phyloP scores from a whole-genome alignment of 1,140 invertebrate species.

The Melanaphis sacchari region DNA sequence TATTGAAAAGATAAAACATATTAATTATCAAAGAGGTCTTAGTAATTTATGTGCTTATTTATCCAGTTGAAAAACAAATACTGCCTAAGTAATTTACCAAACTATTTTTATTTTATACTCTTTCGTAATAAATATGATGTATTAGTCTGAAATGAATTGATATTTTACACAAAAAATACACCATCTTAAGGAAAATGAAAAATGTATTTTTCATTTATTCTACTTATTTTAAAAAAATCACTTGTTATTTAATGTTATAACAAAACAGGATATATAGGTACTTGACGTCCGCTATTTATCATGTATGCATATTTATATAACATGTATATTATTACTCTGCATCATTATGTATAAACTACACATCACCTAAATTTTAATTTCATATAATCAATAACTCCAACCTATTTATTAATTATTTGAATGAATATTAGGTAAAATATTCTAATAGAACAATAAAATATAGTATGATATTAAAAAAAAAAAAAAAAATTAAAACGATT shows the following conservation, averaged over 20 bases:
- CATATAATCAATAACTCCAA: too few species aligned
- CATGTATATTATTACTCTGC: neutral
- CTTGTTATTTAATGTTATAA: too few species aligned
- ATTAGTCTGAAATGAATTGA: too few species aligned
- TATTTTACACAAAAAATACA: too few species aligned
- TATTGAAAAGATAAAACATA: neutral
- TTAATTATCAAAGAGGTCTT: neutral
- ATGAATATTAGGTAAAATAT: neutral
- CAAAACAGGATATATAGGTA: neutral
- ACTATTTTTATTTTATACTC: neutral
- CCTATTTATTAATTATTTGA: neutral
- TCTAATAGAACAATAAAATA: too few species aligned
- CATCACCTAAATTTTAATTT: neutral
- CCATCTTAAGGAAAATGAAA: neutral
- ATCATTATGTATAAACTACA: neutral
- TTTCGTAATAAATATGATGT: neutral
- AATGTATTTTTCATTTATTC: neutral
- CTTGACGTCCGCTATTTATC: neutral
- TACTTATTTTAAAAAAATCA: neutral
- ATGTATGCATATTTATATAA: neutral
- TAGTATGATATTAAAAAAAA: too few species aligned
- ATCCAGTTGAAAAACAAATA: neutral
- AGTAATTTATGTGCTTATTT: neutral
- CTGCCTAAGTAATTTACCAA: neutral
- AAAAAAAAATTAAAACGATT: too few species aligned